Percentiles rank a stretch among this genome's conserved stretches.
These are phyloP conservation scores for Phocoena sinus DNA, from an alignment of 2,113 vertebrate species.

Conservation along the genomic window DNA sequence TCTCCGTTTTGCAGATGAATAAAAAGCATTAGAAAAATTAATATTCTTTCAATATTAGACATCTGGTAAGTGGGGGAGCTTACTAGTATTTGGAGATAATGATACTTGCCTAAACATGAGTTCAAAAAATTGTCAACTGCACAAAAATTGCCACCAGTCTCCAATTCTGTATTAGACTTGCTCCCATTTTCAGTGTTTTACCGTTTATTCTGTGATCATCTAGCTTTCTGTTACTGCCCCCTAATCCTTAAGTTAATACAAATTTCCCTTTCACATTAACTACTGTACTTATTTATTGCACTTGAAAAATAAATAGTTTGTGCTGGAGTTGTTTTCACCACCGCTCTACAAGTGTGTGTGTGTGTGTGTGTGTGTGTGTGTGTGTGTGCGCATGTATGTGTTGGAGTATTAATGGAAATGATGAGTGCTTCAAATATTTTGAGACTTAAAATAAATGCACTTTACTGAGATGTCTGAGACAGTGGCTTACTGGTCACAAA, in stretches of 20 bases:
- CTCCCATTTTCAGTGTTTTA: not conserved
- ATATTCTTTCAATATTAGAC: not conserved
- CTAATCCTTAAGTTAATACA: not conserved
- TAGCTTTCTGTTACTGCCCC: not conserved
- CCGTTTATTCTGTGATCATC: accelerated
- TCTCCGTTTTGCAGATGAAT: not conserved
- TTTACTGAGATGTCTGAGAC: not conserved
- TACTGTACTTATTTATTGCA: not conserved
- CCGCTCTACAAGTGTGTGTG: not conserved
- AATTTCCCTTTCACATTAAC: not conserved
- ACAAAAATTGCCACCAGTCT: not conserved
- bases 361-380: not conserved
- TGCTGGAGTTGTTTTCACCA: not conserved
- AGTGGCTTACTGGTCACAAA: not conserved
- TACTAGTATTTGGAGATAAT: not conserved
- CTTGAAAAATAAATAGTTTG: not conserved
- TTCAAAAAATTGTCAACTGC: not conserved
- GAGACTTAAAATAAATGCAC: not conserved
- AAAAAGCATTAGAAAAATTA: not conserved
- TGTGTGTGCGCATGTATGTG: not conserved
- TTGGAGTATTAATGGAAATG: not conserved
- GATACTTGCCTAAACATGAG: not conserved
- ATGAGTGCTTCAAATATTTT: not conserved
- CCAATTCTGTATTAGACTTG: not conserved
- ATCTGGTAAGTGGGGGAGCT: not conserved